Conservation (phyloP, 2,888 invertebrate species). For the Choreutis nemorana region DNA sequence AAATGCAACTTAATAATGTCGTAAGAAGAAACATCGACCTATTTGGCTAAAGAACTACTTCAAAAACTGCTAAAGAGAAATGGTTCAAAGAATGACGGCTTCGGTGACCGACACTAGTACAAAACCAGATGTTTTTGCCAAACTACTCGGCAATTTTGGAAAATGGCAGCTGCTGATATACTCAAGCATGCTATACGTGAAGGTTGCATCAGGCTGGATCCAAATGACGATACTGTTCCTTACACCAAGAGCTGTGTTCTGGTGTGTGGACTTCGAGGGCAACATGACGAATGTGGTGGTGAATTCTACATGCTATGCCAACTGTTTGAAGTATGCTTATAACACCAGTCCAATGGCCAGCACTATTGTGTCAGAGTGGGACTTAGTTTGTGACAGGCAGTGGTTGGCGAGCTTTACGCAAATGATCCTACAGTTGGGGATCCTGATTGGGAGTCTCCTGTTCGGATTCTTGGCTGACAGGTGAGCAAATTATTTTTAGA, state of each 20-base stretch:
- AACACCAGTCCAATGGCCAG: constrained; percentile 71
- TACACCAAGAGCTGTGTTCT: constrained; percentile 68
- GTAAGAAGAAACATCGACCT: no score
- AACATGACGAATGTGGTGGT: constrained; percentile 24
- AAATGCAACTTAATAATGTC: no score
- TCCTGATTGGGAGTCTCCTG: constrained; percentile 73
- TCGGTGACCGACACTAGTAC: no score
- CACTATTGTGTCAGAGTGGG: constrained; percentile 79
- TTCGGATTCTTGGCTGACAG: constrained; percentile 79
- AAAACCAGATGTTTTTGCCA: constrained; percentile 41
- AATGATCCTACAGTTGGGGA: constrained; percentile 76
- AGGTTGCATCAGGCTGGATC: constrained; percentile 81
- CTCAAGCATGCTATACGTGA: constrained; percentile 70
- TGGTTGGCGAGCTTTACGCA: constrained; percentile 77
- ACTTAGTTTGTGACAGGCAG: constrained; percentile 70
- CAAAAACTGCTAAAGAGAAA: constrained; percentile 15
- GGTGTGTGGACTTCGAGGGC: constrained; percentile 43
- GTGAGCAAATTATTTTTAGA: constrained; percentile 38
- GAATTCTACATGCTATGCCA: constrained; percentile 54
- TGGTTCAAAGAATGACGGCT: constrained; percentile 26
- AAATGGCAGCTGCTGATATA: constrained; percentile 76
- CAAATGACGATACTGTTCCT: constrained; percentile 78
- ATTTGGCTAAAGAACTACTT: background rate
- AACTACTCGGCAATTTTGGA: constrained; percentile 61
- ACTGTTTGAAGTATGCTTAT: constrained; percentile 65